These are phyloP conservation scores for Neoaliturus tenellus DNA, from an alignment of 2,888 invertebrate species.

Conservation along the genomic window DNA sequence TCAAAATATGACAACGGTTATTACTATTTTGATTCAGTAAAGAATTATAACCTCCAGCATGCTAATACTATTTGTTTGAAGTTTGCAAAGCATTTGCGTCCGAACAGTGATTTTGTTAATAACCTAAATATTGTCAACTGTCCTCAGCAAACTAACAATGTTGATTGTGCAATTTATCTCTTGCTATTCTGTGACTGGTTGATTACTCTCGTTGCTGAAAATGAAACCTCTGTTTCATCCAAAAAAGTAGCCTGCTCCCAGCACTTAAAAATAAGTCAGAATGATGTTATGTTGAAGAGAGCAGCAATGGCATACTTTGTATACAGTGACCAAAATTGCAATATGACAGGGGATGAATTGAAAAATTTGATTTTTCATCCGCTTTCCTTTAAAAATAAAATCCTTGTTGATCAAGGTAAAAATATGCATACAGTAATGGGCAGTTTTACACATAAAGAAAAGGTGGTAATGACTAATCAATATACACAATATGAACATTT, in stretches of 20 bases:
- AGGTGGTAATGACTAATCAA: background rate
- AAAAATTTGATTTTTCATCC: background rate
- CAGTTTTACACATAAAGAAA: too few relatives aligned
- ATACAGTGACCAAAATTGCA: background rate
- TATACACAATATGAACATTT: background rate
- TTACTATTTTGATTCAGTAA: too few relatives aligned
- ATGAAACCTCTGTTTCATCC: background rate
- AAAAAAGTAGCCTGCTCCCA: background rate
- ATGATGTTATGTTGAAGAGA: background rate
- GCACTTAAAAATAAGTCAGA: background rate
- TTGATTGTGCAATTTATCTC: too few relatives aligned
- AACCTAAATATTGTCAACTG: too few relatives aligned
- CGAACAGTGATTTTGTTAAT: too few relatives aligned
- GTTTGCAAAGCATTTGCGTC: too few relatives aligned
- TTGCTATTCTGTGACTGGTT: too few relatives aligned
- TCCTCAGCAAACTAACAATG: too few relatives aligned
- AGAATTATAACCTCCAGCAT: too few relatives aligned
- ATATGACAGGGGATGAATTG: background rate
- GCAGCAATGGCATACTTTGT: background rate
- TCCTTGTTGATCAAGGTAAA: background rate
- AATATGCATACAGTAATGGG: too few relatives aligned
- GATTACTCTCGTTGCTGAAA: background rate
- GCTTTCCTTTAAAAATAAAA: background rate
- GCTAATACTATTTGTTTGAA: too few relatives aligned
- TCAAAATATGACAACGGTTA: too few relatives aligned